Percentiles rank a stretch among this genome's conserved stretches.
phyloP scores from a whole-genome alignment of 2,888 invertebrate species.

The Megalurothrips usitatus region DNA sequence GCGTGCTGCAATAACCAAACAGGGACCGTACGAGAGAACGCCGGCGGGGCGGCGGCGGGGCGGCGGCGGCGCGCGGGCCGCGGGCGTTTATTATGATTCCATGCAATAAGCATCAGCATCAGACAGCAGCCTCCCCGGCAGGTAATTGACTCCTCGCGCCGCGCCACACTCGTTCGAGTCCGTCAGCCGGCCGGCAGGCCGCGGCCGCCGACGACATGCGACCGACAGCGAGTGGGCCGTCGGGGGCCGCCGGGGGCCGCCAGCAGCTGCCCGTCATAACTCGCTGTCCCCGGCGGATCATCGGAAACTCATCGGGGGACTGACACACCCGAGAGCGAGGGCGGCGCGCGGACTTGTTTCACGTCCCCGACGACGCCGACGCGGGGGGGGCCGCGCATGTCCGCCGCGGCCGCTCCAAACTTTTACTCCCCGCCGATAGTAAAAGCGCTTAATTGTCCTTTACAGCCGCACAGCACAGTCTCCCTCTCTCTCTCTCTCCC shows the following conservation, averaged over 20 bases:
- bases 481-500: not conserved
- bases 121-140: not conserved
- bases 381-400: not conserved
- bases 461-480: not conserved
- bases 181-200: no score
- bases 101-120: not conserved
- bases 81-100: conserved; percentile 17
- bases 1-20: conserved; percentile 9
- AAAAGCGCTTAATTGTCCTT: conserved; percentile 22
- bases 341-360: no score
- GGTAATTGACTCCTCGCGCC: not conserved
- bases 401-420: not conserved
- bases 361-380: not conserved
- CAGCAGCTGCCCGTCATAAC: no score
- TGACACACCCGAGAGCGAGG: no score
- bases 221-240: no score
- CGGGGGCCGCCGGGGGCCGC: no score
- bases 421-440: not conserved
- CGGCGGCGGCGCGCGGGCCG: not conserved
- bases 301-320: no score
- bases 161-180: not conserved
- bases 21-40: not conserved
- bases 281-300: no score
- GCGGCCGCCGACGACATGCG: no score
- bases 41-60: not conserved